These are phyloP conservation scores for Oreochromis grahami DNA, from an alignment of 2,797 vertebrate species.

Conservation along the genomic window DNA sequence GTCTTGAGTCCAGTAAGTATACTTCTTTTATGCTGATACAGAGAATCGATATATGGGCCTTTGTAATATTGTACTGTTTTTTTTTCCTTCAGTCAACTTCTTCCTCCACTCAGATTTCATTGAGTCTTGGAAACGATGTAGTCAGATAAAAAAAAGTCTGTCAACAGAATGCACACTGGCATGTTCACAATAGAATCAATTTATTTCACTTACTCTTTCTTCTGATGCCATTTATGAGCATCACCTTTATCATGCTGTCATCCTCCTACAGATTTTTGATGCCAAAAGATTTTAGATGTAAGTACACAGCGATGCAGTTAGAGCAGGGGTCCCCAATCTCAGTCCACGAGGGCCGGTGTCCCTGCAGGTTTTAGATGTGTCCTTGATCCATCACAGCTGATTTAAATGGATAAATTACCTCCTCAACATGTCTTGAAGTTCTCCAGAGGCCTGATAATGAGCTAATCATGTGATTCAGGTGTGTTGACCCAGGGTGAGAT, in stretches of 20 bases:
- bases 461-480: too few relatives aligned
- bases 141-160: constrained; percentile 13
- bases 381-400: too few relatives aligned
- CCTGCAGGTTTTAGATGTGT: too few relatives aligned
- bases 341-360: too few relatives aligned
- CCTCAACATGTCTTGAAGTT: too few relatives aligned
- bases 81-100: constrained; percentile 22
- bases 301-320: neutral
- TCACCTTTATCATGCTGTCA: constrained; percentile 27
- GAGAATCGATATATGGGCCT: constrained; percentile 48
- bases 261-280: neutral
- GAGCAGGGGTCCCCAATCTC: too few relatives aligned
- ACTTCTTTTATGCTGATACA: constrained; percentile 52
- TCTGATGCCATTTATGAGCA: constrained; percentile 29
- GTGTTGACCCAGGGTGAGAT: too few relatives aligned
- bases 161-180: constrained; percentile 47
- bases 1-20: constrained; percentile 20
- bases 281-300: constrained; percentile 2
- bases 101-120: constrained; percentile 4
- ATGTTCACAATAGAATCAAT: constrained; percentile 40
- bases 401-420: too few relatives aligned
- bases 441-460: too few relatives aligned
- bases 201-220: constrained; percentile 33
- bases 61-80: constrained; percentile 27
- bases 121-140: constrained; percentile 9